These are phyloP conservation scores for Alces alces DNA, from an alignment of 2,113 vertebrate species.

Conservation along the genomic window DNA sequence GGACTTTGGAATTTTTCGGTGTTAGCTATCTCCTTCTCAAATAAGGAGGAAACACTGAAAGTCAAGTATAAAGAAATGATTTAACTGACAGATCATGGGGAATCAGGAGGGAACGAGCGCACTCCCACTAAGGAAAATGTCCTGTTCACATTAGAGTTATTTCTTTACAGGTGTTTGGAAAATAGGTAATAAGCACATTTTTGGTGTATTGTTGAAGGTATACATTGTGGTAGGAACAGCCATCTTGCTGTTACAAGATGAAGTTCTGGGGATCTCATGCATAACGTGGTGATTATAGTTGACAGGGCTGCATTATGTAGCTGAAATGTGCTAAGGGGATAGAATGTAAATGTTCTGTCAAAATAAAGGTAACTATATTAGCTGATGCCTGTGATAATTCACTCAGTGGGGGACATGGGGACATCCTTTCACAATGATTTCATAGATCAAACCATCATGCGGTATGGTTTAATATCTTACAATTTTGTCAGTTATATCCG, in stretches of 20 bases:
- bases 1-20: background rate
- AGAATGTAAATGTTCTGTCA: background rate
- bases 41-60: background rate
- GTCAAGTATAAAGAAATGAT: background rate
- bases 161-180: background rate
- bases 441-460: background rate
- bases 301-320: background rate
- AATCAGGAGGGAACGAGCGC: background rate
- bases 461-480: background rate
- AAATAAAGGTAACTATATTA: background rate
- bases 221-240: background rate
- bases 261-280: background rate
- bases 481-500: background rate
- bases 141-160: background rate
- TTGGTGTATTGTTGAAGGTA: background rate
- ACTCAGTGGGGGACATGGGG: background rate
- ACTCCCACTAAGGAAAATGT: background rate
- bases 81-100: background rate
- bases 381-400: background rate
- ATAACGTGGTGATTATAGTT: rapidly evolving
- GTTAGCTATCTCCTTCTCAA: background rate
- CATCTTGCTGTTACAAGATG: background rate
- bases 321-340: background rate
- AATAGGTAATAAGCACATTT: background rate
- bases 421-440: background rate